These are phyloP conservation scores for Scomber japonicus DNA, from an alignment of 2,113 vertebrate species.

Conservation along the genomic window DNA sequence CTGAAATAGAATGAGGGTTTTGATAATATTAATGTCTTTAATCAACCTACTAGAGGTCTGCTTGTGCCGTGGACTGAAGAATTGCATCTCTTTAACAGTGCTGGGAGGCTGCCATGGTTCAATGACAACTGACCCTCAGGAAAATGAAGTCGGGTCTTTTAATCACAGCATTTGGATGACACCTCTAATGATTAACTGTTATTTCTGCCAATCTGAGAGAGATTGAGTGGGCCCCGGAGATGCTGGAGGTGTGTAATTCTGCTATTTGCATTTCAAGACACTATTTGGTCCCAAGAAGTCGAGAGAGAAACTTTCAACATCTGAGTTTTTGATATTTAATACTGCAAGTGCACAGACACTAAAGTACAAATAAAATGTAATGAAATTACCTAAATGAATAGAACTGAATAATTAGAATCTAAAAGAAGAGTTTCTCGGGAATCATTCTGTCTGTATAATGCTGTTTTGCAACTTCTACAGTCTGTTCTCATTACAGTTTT, in stretches of 20 bases:
- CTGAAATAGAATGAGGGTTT: neutral
- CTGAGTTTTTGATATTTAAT: neutral
- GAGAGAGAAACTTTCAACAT: slow-evolving; percentile 12
- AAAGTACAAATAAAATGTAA: too few relatives aligned
- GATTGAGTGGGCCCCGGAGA: slow-evolving; percentile 64
- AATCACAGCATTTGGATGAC: slow-evolving; percentile 72
- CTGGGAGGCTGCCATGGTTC: slow-evolving; percentile 49
- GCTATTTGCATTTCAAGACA: slow-evolving; percentile 53
- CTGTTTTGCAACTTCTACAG: slow-evolving; percentile 13
- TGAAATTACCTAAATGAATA: neutral
- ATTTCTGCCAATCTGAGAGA: slow-evolving; percentile 68
- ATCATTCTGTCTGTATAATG: neutral
- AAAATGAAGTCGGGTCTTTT: slow-evolving; percentile 77
- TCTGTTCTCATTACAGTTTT: slow-evolving; percentile 26
- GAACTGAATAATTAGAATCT: neutral
- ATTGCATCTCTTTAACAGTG: slow-evolving; percentile 10
- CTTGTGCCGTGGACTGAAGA: neutral
- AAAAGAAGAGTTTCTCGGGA: neutral
- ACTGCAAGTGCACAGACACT: neutral
- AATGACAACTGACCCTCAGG: slow-evolving; percentile 67
- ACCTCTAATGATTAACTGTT: slow-evolving; percentile 78
- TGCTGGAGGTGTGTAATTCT: slow-evolving; percentile 54
- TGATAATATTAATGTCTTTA: neutral
- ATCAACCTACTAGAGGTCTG: neutral
- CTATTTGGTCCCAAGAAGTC: slow-evolving; percentile 25